Evolutionary conservation across 1,140 invertebrate genomes (phyloP).

Genomic region (Pseudomyrmex dendroicus): DNA sequence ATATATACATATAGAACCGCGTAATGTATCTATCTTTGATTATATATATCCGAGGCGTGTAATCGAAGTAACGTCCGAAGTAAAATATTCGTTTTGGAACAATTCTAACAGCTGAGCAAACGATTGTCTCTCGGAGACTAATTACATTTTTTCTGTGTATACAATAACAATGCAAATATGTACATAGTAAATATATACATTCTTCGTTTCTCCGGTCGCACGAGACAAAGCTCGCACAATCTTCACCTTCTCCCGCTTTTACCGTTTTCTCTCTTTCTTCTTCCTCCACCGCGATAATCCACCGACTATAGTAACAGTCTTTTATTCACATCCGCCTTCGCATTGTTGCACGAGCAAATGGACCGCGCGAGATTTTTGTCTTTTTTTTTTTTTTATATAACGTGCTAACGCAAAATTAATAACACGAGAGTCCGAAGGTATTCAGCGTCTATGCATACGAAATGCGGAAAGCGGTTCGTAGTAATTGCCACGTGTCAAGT

Average conservation of each 20-base stretch:
- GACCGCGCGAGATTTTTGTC: background rate
- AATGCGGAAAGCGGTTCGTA: conserved; percentile 7
- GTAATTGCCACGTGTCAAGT: conserved; percentile 42
- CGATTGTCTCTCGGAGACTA: conserved; percentile 55
- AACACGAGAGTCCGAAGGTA: background rate
- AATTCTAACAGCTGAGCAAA: background rate
- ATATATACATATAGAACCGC: too few relatives aligned
- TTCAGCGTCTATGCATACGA: background rate
- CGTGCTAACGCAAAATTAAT: background rate
- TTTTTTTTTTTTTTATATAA: background rate
- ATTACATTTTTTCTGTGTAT: conserved; percentile 23
- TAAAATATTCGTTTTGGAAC: background rate
- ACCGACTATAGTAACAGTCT: too few relatives aligned
- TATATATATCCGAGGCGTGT: too few relatives aligned
- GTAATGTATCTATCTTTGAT: too few relatives aligned
- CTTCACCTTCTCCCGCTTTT: background rate
- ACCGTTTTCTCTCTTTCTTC: background rate
- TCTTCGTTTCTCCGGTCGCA: background rate
- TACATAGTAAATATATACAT: too few relatives aligned
- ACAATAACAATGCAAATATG: too few relatives aligned
- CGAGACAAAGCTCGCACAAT: background rate
- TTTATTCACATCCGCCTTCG: too few relatives aligned
- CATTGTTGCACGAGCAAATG: too few relatives aligned
- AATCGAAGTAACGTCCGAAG: background rate
- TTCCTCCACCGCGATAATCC: background rate